Percentiles rank a stretch among this genome's conserved stretches.
These are phyloP conservation scores for Seriola rivoliana DNA, from an alignment of 2,113 vertebrate genomes.

Conservation along the genomic window DNA sequence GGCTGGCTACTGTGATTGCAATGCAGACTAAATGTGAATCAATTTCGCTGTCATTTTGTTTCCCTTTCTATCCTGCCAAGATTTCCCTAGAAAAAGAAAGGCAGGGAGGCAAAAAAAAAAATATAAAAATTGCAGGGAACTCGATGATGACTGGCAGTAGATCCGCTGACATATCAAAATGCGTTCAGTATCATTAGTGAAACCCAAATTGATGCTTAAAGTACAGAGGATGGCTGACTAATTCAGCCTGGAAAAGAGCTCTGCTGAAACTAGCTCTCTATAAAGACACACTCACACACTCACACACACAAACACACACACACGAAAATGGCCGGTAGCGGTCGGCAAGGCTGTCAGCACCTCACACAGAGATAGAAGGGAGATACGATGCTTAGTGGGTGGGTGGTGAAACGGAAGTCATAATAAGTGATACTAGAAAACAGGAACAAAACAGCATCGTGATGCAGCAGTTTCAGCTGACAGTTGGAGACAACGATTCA, in stretches of 20 bases:
- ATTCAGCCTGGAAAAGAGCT: constrained; percentile 44
- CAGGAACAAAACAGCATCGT: constrained; percentile 29
- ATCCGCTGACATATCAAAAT: constrained; percentile 66
- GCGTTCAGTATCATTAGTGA: constrained; percentile 49
- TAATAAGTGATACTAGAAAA: constrained; percentile 19
- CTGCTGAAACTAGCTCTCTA: background rate
- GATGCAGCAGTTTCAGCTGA: constrained; percentile 54
- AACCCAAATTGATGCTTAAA: constrained; percentile 59
- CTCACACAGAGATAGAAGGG: constrained; percentile 16
- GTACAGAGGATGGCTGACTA: constrained; percentile 25
- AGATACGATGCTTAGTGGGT: background rate
- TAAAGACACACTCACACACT: background rate
- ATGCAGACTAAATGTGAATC: constrained; percentile 64
- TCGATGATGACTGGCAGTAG: constrained; percentile 8
- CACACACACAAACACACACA: background rate
- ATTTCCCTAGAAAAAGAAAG: constrained; percentile 35
- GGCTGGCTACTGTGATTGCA: constrained; percentile 65
- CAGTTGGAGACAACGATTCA: constrained; percentile 4
- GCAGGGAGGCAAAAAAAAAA: background rate
- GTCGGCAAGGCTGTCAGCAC: constrained; percentile 45
- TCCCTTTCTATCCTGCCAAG: constrained; percentile 40
- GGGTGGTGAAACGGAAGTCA: background rate
- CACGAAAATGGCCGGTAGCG: constrained; percentile 2
- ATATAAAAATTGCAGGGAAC: constrained; percentile 11
- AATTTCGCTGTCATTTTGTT: constrained; percentile 61